Evolutionary conservation across 2,888 invertebrate genomes (phyloP).

Genomic region (Balanococcus diminutus): DNA sequence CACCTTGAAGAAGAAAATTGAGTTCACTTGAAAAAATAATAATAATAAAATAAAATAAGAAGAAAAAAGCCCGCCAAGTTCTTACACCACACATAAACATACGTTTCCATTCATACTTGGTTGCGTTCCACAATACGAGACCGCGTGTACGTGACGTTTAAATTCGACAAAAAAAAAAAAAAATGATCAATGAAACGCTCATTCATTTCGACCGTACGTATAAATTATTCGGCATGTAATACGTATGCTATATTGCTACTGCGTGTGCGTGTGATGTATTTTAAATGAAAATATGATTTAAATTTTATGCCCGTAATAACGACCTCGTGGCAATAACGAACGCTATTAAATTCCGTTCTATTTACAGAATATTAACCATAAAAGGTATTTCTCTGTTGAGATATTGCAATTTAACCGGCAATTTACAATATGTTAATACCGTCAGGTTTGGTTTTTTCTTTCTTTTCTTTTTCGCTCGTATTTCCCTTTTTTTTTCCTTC

Average conservation of each 20-base stretch:
- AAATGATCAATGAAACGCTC: constrained; percentile 40
- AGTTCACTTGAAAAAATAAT: no score
- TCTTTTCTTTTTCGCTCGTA: constrained; percentile 19
- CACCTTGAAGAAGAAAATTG: no score
- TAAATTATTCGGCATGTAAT: constrained; percentile 38
- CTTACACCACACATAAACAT: neutral
- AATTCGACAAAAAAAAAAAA: constrained; percentile 10
- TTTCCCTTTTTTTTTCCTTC: constrained; percentile 7
- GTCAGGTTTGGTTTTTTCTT: neutral
- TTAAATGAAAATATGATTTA: constrained; percentile 40
- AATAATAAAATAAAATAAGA: no score
- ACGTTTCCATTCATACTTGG: neutral
- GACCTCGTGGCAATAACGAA: constrained; percentile 36
- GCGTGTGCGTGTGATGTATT: constrained; percentile 23
- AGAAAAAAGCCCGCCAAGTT: neutral
- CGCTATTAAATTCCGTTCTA: constrained; percentile 42
- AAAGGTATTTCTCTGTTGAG: constrained; percentile 40
- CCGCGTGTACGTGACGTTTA: neutral
- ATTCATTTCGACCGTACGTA: constrained; percentile 2
- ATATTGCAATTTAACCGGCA: constrained; percentile 42
- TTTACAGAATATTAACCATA: constrained; percentile 38
- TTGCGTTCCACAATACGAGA: neutral
- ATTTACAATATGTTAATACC: constrained; percentile 36
- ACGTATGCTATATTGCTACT: neutral
- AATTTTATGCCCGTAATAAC: constrained; percentile 31